Evolutionary conservation across 1,140 invertebrate species (phyloP).

Genomic region (Bombus haemorrhoidalis): DNA sequence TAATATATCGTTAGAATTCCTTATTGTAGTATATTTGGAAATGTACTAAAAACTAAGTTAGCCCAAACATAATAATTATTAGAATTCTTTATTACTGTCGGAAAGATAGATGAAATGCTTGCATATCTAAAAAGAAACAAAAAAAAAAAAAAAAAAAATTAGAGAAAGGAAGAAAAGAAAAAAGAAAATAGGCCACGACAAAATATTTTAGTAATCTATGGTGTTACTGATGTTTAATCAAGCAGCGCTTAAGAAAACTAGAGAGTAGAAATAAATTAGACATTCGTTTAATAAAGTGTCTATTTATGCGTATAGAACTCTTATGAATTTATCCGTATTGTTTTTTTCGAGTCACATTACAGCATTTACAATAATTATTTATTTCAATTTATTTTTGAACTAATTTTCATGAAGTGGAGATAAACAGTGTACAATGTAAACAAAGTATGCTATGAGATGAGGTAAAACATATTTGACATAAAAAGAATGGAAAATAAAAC

Average conservation of each 20-base stretch:
- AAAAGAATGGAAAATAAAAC: slow-evolving; percentile 48
- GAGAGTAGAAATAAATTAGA: slow-evolving; percentile 77
- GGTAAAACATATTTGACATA: slow-evolving; percentile 50
- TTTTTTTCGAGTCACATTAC: slow-evolving; percentile 64
- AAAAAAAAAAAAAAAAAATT: neutral
- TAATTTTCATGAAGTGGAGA: slow-evolving; percentile 67
- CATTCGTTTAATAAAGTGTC: slow-evolving; percentile 75
- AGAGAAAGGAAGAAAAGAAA: neutral
- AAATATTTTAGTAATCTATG: slow-evolving; percentile 48
- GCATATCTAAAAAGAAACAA: neutral
- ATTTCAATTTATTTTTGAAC: slow-evolving; percentile 57
- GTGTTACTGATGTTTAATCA: slow-evolving; percentile 65
- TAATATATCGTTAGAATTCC: slow-evolving; percentile 36
- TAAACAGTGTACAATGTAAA: slow-evolving; percentile 64
- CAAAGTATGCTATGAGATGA: slow-evolving; percentile 50
- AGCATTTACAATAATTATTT: slow-evolving; percentile 71
- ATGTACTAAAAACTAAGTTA: slow-evolving; percentile 32
- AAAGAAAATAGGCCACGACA: slow-evolving; percentile 38
- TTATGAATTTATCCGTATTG: slow-evolving; percentile 59
- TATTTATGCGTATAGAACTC: slow-evolving; percentile 72
- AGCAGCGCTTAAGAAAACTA: slow-evolving; percentile 70
- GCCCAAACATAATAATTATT: slow-evolving; percentile 27
- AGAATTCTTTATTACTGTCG: slow-evolving; percentile 26
- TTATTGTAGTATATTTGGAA: slow-evolving; percentile 41
- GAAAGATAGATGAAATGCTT: slow-evolving; percentile 1